Evolutionary conservation across 1,140 invertebrate species (phyloP), one percentile per base, ranked within the genome.

Genomic region (Tetranychus urticae): DNA sequence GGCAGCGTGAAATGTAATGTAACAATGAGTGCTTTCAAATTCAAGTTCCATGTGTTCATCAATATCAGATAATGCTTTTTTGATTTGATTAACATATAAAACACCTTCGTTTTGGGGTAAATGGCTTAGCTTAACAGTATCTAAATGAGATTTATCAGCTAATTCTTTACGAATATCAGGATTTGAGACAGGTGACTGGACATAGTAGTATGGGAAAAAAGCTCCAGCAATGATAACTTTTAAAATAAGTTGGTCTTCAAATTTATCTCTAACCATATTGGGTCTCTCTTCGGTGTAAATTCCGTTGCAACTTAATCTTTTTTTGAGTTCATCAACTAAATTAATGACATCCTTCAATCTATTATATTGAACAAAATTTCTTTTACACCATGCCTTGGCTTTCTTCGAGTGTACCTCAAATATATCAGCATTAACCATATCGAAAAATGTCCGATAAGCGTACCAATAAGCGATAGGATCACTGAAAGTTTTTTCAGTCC

Each of bases 181-280:
- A 67, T 86, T 82, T 61, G 80, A 76, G 47, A 78, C 72, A 37
- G 72, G 65, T 1, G 70, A 73, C 45, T 80, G 79, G 12, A 82
- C 67, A 72, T 87, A 94, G 69, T 87, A 93, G 70, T 92, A 82
- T 0, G 90, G 91, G 75, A 92, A 94, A 72, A 94, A 93, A 31
- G 86, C 85, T 10, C 82, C 84, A 63, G 81, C 80, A 42, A 86
- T 72, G 2, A 82, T 74, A 42, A 86, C 69, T 82, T 86, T 67
- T 7, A 71, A 65, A 48, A 66, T 50, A n/a, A 67, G 61, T 54
- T 66, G 58, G 12, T 60, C 55, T 54, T 62, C 58, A 12, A 58
- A 52, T 33, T 59, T 52, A 35, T 64, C 37, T 37, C 6, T 50
- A 36, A 42, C 13, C 36, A n/a, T 8, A 48, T 64, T 59, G n/a